Conservation (phyloP, 2,888 invertebrate genomes). For the Willowsia nigromaculata region DNA sequence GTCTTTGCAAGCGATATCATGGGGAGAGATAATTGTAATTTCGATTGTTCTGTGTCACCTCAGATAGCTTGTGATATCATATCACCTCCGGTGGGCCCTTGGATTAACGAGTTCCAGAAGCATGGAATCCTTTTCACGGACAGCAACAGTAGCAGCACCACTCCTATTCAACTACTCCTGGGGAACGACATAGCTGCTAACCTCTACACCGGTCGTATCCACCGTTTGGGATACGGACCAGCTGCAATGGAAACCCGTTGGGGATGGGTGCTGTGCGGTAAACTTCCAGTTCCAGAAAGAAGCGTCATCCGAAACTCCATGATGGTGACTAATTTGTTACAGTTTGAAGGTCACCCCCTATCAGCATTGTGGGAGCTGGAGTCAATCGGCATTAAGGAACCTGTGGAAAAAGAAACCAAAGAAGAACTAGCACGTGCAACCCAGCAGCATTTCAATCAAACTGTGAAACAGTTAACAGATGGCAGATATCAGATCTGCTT, state of each 20-base stretch:
- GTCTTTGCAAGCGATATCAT: background rate
- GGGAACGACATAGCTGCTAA: background rate
- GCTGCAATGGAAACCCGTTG: background rate
- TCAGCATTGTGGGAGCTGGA: too few relatives aligned
- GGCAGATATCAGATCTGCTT: too few relatives aligned
- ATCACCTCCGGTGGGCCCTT: background rate
- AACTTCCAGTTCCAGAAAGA: constrained; percentile 6
- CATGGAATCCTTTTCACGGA: constrained; percentile 1
- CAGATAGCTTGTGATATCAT: background rate
- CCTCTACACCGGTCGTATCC: background rate
- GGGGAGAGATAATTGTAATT: background rate
- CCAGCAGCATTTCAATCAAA: too few relatives aligned
- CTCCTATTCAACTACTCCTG: background rate
- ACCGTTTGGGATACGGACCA: background rate
- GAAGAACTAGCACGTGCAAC: too few relatives aligned
- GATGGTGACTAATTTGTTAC: background rate
- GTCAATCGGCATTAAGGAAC: too few relatives aligned
- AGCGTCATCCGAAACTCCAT: background rate
- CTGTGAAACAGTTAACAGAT: too few relatives aligned
- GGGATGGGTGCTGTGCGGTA: constrained; percentile 39
- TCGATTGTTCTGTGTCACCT: background rate
- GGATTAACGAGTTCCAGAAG: background rate
- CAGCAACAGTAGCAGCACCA: background rate
- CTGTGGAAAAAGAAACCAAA: too few relatives aligned
- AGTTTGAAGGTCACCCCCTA: too few relatives aligned